Evolutionary conservation across 2,113 vertebrate species (phyloP).

Genomic region (Vulpes lagopus): DNA sequence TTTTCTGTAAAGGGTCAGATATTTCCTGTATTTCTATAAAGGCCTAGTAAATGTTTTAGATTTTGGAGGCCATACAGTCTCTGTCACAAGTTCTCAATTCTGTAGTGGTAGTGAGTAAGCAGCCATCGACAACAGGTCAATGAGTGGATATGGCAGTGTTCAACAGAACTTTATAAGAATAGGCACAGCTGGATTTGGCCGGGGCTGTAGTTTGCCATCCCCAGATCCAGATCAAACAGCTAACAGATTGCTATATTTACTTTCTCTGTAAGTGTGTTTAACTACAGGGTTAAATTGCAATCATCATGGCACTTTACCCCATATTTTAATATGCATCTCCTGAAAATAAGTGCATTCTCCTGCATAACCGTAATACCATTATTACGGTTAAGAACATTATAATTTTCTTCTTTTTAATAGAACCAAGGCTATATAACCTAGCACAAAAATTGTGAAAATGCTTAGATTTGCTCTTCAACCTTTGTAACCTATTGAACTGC

Average conservation of each 20-base stretch:
- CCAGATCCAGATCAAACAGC: conserved; percentile 11
- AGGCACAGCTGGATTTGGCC: neutral
- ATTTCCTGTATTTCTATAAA: conserved; percentile 17
- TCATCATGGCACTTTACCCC: neutral
- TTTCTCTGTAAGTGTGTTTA: conserved; percentile 46
- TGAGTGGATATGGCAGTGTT: neutral
- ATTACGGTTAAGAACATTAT: conserved; percentile 42
- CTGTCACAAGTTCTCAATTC: neutral
- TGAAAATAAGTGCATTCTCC: conserved; percentile 33
- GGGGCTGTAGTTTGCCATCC: neutral
- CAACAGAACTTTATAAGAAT: conserved; percentile 19
- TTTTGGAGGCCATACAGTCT: neutral
- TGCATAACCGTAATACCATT: conserved; percentile 31
- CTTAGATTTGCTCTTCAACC: conserved; percentile 27
- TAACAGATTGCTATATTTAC: neutral
- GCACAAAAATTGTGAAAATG: neutral
- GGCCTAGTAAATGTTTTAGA: conserved; percentile 10
- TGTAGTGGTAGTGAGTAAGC: conserved; percentile 9
- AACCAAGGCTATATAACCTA: neutral
- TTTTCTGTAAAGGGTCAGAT: neutral
- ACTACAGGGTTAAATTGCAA: conserved; percentile 39
- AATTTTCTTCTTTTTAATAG: conserved; percentile 52
- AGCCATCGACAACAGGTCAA: neutral
- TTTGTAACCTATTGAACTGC: neutral
- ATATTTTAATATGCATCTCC: conserved; percentile 34